Evolutionary conservation across 2,113 vertebrate species (phyloP), one percentile per base, ranked within the genome.

Genomic region (Pongo pygmaeus): DNA sequence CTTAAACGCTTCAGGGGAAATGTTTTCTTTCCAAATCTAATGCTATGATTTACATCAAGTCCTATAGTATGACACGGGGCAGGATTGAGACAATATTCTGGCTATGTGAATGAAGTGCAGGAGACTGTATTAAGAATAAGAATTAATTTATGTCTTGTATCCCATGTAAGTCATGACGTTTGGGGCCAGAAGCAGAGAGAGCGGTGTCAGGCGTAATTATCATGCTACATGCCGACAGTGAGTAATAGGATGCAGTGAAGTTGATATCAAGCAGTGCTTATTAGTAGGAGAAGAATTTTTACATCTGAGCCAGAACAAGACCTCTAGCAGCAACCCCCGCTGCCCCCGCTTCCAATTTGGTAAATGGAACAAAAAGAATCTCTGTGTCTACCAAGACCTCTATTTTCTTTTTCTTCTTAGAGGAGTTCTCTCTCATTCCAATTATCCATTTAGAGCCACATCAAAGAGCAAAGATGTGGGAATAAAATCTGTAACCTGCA

Each of bases 151-250:
- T 43, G 20, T 43, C n/a, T 79, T 5, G 2, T 25, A 6, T 43
- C 38, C 43, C 25, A 3, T 16, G 22, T 70, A 52, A 59, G 43
- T 43, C 27, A 10, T 13, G 46, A 55, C 4, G 2, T n/a, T 52
- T 43, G 72, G 25, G 57, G 43, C 72, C 7, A 23, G 52, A 64
- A 12, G 2, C 32, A 13, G 20, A n/a, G 8, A 55, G 23, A 64
- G 52, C 0, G 22, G 30, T 14, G 23, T 8, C 2, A 8, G 16
- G 25, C 77, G 3, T 25, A 1, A 22, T 10, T 9, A 0, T 74
- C 32, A 14, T 4, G 40, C 18, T 38, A 6, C 67, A 8, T 27
- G n/a, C 27, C 1, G 6, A 2, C 72, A 2, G 4, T 3, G 20
- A 43, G 83, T 6, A 30, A 35, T 22, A 52, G n/a, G 52, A 6